Base-by-base conservation (phyloP, 2,888 invertebrate genomes). In the Eristalis arbustorum region DNA sequence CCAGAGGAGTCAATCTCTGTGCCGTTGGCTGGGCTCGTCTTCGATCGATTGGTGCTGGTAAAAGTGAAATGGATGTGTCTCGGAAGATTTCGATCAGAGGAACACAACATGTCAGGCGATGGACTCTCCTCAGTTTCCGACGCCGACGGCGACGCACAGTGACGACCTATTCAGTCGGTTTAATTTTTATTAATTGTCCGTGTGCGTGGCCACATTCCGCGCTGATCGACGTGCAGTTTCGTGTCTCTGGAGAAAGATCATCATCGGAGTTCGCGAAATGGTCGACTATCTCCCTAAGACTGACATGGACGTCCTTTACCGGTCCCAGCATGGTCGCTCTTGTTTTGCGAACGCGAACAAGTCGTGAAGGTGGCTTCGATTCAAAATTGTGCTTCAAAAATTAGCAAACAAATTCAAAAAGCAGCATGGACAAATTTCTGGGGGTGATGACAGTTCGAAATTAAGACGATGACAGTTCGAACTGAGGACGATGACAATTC, bases 111-210 rank as follows among this genome's bases (percentile, higher is more conserved):
- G 85, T 67, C 81, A 76, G 42, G 71, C 57, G 6, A 49, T 14
- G 14, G 49, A 69, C 64, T 42, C 40, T 62, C 18, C 56, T 66
- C 62, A 25, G 34, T 25, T 37, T 22, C 13, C 34, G n/a, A 62
- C 42, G 25, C 37, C 34, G 42, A 77, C 81, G 42, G 69, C 34
- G 74, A 75, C 63, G 83, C 71, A 87, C 83, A 83, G 72, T 87
- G 87, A 87, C 87, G 87, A 87, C 83, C 87, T 87, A 83, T 72
- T 87, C 87, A 88, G 79, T 84, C 83, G 74, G 83, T 87, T 87
- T 87, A 87, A 87, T 87, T 87, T 87, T 87, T 83, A 87, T 87
- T 87, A 83, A 87, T 87, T 87, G 83, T 79, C 83, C 82, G 79
- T 71, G 84, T 84, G 84, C 84, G 83, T 87, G 87, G 72, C 87